Evolutionary conservation across 2,113 vertebrate genomes (phyloP), one percentile per base, ranked within the genome.

Genomic region (Notarius quadriscutis): DNA sequence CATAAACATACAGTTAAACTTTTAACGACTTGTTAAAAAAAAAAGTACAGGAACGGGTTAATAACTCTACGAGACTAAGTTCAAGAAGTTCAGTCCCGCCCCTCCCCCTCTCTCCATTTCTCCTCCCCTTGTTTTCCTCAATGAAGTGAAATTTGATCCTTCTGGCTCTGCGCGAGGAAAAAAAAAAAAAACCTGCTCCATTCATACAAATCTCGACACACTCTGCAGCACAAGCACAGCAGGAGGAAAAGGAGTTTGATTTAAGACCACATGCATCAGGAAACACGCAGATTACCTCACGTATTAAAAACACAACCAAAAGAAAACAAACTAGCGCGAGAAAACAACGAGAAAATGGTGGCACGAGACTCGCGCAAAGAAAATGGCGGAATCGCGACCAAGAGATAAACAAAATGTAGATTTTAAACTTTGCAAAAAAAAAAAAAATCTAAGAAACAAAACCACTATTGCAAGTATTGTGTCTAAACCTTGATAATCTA

Each of bases 81-180:
- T 91, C 90, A 87, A 80, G 75, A 87, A 71, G 85, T 86, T 87
- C 88, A 83, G 20, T 60, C 83, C 85, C 80, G 50, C 50, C 27
- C 81, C 51, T 9, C 55, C 63, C 69, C 34, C 71, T 34, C 85
- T 11, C 65, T 83, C 83, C 55, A 84, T n/a, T 71, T 7, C 74
- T 27, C 62, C 67, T 58, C 86, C 91, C n/a, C 91, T 94, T 94
- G 92, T 94, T 95, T 95, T 95, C 94, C 91, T 94, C 94, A 95
- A 94, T 95, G 94, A 93, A 95, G 90, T 95, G 94, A 93, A 95
- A 95, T 91, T 89, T 90, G 94, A 96, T 92, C 92, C 89, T 78
- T 58, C 15, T 1, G 83, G 85, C 18, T 84, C 84, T 50, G 55
- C 58, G 57, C 27, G 20, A 81, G 20, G 60, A 20, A 14, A 87